Base-by-base conservation (phyloP, 2,113 vertebrate genomes). In the Cacatua alba region DNA sequence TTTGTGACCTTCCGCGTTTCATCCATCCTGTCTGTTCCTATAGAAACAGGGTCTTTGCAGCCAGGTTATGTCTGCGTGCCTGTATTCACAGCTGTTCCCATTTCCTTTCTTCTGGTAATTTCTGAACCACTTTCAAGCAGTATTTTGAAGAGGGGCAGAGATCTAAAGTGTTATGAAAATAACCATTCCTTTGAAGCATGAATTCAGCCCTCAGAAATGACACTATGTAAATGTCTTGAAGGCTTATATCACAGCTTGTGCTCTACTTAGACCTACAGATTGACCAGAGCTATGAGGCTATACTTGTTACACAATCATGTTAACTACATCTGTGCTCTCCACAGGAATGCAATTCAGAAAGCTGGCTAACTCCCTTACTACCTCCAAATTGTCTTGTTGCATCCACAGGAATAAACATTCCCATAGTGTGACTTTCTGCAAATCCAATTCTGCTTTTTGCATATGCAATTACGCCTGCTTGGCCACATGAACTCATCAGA, bases 21-120 rank as follows among this genome's bases (percentile, higher is more conserved):
- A 86, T 93, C 28, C 71, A 37, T 78, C 69, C 80, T 94, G 74
- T 90, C 90, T 93, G 92, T 97, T 96, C 96, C 92, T 96, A 92
- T 93, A 96, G 95, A 93, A 97, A 94, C 94, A 70, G 64, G 28
- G 23, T 65, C 37, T 80, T 81, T 95, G 77, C 59, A 90, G 88
- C 19, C 63, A 16, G 76, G 68, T 93, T 92, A 53, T 63, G 79
- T 53, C 52, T 64, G 53, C 10, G 1, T 74, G 86, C 68, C 69
- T 88, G n/a, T 90, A 46, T 84, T 77, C 60, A 86, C 68, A 95
- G 80, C 91, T 92, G 49, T 80, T 92, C 59, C 20, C 4, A 0
- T 81, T 94, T 93, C 72, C 68, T 88, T 90, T 88, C 72, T 90
- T 93, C 76, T 83, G 86, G 64, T 81, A 81, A 70, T 88, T 93